Evolutionary conservation across 2,797 vertebrate genomes (phyloP), one percentile per base, ranked within the genome.

Genomic region (Lemur catta): DNA sequence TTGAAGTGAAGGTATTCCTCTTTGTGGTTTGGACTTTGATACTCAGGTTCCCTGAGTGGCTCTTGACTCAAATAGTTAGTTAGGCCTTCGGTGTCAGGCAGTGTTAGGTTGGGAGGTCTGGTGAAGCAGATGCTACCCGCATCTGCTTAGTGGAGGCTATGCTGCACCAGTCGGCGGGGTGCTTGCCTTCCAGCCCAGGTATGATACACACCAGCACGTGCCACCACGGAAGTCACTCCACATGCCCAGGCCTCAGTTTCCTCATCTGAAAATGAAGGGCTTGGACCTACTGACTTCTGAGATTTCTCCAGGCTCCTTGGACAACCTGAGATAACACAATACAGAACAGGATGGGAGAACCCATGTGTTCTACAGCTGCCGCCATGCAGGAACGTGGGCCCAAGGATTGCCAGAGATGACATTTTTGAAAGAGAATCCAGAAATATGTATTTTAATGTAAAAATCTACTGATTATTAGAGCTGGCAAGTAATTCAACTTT

Each of bases 1-100:
- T 97, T 97, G 91, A 97, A 95, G 87, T 65, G 79, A 97, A 96
- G 96, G 94, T 87, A 50, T 90, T 90, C 96, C 95, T 95, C 84
- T 95, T 94, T 96, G 94, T 97, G 96, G 96, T 96, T 69, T 89
- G 86, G 89, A 76, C 96, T 97, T 98, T 96, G 97, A 95, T 96
- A 87, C 80, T 55, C 93, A 91, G 94, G 87, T 87, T 96, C 69
- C 90, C 93, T 33, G 89, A 96, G 75, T 63, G 30, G 89, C 93
- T 95, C 72, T 74, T 89, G 89, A 72, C 92, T 92, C 71, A 67
- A 71, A 84, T 80, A 38, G 89, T 57, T 88, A 76, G 74, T 20
- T 6, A 67, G 95, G 79, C 79, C 48, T 82, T 79, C 69, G n/a
- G 33, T 93, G 79, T 89, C 65, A 52, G 71, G 38, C 28, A 46